phyloP scores from a whole-genome alignment of 2,113 vertebrate species.

The Sarotherodon lohbergeri region DNA sequence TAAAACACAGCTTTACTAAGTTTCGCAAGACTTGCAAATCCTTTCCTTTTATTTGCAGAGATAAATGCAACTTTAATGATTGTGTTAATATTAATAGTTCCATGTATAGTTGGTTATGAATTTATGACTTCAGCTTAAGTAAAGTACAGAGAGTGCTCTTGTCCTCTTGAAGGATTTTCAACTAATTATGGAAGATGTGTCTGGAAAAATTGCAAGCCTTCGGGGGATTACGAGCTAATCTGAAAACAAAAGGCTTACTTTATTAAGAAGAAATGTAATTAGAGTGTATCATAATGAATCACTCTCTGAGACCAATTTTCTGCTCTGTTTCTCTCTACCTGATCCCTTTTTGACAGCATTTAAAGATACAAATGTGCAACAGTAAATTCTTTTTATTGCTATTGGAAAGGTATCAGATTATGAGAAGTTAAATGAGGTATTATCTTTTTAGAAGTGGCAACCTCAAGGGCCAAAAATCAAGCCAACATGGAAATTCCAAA shows the following conservation, averaged over 20 bases:
- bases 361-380: not conserved
- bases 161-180: conserved; percentile 31
- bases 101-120: not conserved
- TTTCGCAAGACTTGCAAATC: not conserved
- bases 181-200: conserved; percentile 30
- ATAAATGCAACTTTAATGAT: conserved; percentile 9
- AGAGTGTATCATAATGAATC: conserved; percentile 22
- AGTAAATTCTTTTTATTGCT: not conserved
- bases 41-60: not conserved
- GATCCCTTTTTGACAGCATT: not conserved
- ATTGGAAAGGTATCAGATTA: not conserved
- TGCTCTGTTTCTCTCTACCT: not conserved
- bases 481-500: not conserved
- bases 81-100: conserved; percentile 5
- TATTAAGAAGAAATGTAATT: conserved; percentile 46
- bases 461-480: not conserved
- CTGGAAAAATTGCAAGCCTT: conserved; percentile 21
- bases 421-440: not conserved
- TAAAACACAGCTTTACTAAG: not conserved
- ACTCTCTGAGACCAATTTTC: not conserved
- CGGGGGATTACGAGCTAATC: conserved; percentile 46
- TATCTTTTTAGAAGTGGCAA: not conserved
- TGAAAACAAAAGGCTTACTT: conserved; percentile 45
- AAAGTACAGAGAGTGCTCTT: conserved; percentile 1
- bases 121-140: conserved; percentile 12